phyloP scores from a whole-genome alignment of 2,888 invertebrate species.

The Balanococcus diminutus region DNA sequence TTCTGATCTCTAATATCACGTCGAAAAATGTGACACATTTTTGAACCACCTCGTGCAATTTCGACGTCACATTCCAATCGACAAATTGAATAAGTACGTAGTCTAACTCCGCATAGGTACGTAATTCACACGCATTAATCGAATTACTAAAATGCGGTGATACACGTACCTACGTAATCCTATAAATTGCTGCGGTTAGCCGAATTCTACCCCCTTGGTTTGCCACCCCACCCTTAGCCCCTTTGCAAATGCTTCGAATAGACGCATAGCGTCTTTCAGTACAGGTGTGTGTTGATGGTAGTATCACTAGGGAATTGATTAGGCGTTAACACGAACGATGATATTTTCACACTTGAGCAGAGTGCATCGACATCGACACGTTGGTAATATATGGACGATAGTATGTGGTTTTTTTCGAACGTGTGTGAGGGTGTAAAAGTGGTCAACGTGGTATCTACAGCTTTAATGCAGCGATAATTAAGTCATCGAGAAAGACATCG shows the following conservation, averaged over 20 bases:
- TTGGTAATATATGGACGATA: neutral
- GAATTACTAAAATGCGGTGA: neutral
- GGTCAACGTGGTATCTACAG: neutral
- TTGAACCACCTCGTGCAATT: too few species aligned
- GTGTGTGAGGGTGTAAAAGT: neutral
- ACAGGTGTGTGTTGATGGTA: neutral
- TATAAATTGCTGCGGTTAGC: neutral
- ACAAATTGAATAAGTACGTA: too few species aligned
- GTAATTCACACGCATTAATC: neutral
- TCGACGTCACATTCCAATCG: too few species aligned
- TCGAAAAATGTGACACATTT: too few species aligned
- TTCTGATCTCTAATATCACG: too few species aligned
- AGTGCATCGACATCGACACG: neutral
- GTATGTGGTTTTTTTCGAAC: neutral
- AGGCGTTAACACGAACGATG: neutral
- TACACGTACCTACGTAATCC: neutral
- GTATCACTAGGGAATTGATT: neutral
- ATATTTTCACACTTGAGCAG: neutral
- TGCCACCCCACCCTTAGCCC: neutral
- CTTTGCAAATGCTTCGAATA: neutral
- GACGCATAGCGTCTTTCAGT: neutral
- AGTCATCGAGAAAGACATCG: neutral
- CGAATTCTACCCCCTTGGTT: neutral
- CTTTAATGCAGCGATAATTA: neutral
- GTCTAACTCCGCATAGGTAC: neutral